phyloP scores from a whole-genome alignment of 2,113 vertebrate genomes.

The Dipodomys stephensi region DNA sequence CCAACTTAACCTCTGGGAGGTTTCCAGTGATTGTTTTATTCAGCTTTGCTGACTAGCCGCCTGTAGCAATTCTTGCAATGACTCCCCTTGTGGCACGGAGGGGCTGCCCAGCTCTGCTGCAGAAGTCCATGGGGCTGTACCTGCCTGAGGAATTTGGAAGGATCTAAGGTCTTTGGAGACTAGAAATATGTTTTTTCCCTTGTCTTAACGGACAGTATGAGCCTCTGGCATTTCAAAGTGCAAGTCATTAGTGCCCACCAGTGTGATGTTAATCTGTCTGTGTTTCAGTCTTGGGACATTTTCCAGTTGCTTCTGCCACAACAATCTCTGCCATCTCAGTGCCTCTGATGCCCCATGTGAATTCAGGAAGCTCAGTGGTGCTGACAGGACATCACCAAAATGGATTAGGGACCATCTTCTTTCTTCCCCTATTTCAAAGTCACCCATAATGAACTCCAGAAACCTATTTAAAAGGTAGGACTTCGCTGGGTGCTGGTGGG shows the following conservation, averaged over 20 bases:
- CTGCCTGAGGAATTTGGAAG: slow-evolving; percentile 89
- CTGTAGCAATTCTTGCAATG: slow-evolving; percentile 87
- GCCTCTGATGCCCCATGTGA: slow-evolving; percentile 87
- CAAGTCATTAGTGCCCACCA: slow-evolving; percentile 89
- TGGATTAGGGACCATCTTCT: slow-evolving; percentile 82
- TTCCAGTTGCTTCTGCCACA: slow-evolving; percentile 93
- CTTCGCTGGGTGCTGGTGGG: too few relatives aligned
- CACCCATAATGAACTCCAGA: slow-evolving; percentile 49
- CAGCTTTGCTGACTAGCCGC: slow-evolving; percentile 85
- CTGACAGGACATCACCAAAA: slow-evolving; percentile 83
- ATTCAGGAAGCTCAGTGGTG: slow-evolving; percentile 85
- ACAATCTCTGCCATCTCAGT: slow-evolving; percentile 91
- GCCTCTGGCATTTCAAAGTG: slow-evolving; percentile 91
- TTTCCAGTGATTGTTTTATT: slow-evolving; percentile 89
- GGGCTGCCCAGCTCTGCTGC: slow-evolving; percentile 84
- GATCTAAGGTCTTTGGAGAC: slow-evolving; percentile 90
- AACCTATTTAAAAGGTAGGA: background rate
- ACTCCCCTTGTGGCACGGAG: slow-evolving; percentile 86
- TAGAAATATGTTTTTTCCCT: slow-evolving; percentile 88
- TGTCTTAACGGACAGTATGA: slow-evolving; percentile 89
- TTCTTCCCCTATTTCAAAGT: slow-evolving; percentile 74
- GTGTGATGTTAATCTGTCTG: slow-evolving; percentile 91
- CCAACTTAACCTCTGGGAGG: slow-evolving; percentile 85
- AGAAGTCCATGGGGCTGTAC: slow-evolving; percentile 87
- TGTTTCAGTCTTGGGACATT: slow-evolving; percentile 91